Percentiles rank a stretch among this genome's conserved stretches.
Conservation (phyloP, 92 coral and sea anemone species). For the Anthopleura xanthogrammica region DNA sequence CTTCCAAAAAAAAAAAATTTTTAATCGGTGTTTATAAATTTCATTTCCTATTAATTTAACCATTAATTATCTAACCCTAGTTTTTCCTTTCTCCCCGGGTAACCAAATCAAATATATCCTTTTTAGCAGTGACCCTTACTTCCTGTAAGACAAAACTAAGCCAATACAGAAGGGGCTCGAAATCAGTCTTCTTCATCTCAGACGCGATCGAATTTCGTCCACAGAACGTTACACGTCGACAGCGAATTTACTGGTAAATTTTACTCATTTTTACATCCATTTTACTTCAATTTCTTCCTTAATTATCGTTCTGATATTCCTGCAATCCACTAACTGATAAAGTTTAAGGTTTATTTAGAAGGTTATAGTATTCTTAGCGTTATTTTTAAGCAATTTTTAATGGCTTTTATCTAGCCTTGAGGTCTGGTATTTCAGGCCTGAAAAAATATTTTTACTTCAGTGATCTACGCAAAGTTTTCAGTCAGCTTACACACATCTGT, state of each 20-base stretch:
- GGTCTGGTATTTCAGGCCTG: background rate
- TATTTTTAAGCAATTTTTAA: background rate
- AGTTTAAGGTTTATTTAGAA: too few species aligned
- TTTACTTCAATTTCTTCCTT: background rate
- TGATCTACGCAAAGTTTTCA: background rate
- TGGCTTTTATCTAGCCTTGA: background rate
- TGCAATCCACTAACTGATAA: too few species aligned
- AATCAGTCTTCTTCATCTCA: background rate
- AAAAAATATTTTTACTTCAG: background rate
- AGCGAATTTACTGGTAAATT: background rate
- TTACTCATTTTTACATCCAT: background rate
- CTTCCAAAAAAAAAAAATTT: background rate
- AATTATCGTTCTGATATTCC: background rate
- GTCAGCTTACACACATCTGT: background rate
- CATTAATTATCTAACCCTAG: background rate
- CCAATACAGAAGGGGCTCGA: too few species aligned
- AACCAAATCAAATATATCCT: background rate
- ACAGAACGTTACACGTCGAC: background rate
- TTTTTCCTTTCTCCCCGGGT: background rate
- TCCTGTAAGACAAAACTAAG: background rate
- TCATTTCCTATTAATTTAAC: background rate
- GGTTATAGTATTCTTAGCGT: background rate
- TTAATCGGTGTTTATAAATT: background rate
- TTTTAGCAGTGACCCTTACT: background rate
- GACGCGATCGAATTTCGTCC: background rate